These are phyloP conservation scores for Adelphocoris suturalis DNA, from an alignment of 2,888 invertebrate species.

Conservation along the genomic window DNA sequence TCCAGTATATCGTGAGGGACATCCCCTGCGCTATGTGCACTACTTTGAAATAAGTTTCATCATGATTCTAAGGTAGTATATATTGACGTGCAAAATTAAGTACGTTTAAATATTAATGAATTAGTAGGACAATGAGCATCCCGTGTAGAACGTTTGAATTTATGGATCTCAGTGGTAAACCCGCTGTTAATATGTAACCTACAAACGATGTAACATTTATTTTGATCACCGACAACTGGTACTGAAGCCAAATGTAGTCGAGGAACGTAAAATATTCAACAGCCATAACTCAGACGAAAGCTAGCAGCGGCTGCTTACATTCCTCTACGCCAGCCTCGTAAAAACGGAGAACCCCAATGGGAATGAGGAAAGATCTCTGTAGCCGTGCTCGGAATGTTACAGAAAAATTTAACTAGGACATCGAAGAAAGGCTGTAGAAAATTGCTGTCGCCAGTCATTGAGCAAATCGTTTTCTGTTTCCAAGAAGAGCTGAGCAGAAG, in stretches of 20 bases:
- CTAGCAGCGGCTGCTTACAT: not conserved
- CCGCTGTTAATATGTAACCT: too few relatives aligned
- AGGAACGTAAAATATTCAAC: not conserved
- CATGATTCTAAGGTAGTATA: too few relatives aligned
- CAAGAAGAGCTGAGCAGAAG: too few relatives aligned
- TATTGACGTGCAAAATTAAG: too few relatives aligned
- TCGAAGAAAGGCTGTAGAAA: not conserved
- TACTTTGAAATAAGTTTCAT: too few relatives aligned
- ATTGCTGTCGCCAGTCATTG: not conserved
- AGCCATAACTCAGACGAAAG: not conserved
- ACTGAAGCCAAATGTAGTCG: not conserved
- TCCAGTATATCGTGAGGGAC: too few relatives aligned
- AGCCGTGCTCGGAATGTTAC: not conserved
- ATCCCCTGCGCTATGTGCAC: too few relatives aligned
- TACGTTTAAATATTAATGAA: too few relatives aligned
- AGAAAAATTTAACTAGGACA: not conserved
- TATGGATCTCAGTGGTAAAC: too few relatives aligned
- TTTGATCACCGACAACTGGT: not conserved
- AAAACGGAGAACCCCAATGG: not conserved
- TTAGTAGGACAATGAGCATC: too few relatives aligned
- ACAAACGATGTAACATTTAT: not conserved
- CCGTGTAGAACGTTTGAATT: too few relatives aligned
- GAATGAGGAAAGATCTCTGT: not conserved
- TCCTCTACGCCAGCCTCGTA: not conserved
- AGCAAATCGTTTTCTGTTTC: too few relatives aligned